These are phyloP conservation scores for Dermolepida albohirtum DNA, from an alignment of 2,888 invertebrate genomes.

Conservation along the genomic window DNA sequence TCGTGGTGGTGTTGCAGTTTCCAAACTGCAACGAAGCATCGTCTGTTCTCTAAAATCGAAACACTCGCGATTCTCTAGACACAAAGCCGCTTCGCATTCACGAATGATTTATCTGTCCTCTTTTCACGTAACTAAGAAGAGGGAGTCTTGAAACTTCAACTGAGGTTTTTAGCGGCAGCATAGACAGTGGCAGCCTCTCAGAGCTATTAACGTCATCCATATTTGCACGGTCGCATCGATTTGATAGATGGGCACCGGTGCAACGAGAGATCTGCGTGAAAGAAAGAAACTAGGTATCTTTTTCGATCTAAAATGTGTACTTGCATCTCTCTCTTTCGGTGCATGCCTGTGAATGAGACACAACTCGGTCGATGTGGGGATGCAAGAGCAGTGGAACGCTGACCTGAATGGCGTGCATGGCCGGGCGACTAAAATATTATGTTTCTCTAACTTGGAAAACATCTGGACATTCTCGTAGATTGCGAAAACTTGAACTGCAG, in stretches of 20 bases:
- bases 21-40: constrained; percentile 15
- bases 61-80: constrained; percentile 30
- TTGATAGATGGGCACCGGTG: constrained; percentile 32
- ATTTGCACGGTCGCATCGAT: constrained; percentile 24
- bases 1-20: background rate
- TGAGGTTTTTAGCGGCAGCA: background rate
- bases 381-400: constrained; percentile 15
- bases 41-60: constrained; percentile 20
- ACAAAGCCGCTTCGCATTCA: constrained; percentile 26
- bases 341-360: constrained; percentile 11
- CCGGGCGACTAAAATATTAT: constrained; percentile 28
- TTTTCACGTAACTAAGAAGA: background rate
- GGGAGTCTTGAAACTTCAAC: too few relatives aligned
- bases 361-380: background rate
- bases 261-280: background rate
- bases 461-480: constrained; percentile 23
- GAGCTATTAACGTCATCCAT: constrained; percentile 23
- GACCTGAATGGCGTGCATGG: constrained; percentile 28
- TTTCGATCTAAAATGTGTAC: too few relatives aligned
- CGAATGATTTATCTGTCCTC: constrained; percentile 20
- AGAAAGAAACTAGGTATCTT: constrained; percentile 10
- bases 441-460: constrained; percentile 22
- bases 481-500: constrained; percentile 7
- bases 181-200: too few relatives aligned
- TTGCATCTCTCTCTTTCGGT: background rate